phyloP scores from a whole-genome alignment of 1,140 invertebrate species.

The Portunus trituberculatus region DNA sequence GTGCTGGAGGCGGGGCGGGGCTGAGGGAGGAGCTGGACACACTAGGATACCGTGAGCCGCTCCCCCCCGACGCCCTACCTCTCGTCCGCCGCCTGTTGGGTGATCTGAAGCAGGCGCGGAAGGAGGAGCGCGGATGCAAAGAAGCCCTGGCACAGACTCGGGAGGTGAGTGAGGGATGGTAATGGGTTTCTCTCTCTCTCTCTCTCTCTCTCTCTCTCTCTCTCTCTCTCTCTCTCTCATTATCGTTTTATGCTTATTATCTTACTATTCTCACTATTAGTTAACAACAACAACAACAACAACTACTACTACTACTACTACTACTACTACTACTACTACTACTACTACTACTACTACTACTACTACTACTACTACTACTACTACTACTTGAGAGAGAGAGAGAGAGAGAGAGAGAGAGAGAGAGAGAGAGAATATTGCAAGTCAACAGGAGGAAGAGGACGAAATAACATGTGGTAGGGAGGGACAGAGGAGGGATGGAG shows the following conservation, averaged over 20 bases:
- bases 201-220: slow-evolving; percentile 32
- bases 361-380: slow-evolving; percentile 42
- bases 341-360: slow-evolving; percentile 41
- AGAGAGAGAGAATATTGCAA: slow-evolving; percentile 28
- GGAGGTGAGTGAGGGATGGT: slow-evolving; percentile 24
- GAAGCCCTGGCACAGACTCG: neutral
- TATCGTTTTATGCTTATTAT: neutral
- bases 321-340: slow-evolving; percentile 18
- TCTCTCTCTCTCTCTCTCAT: neutral
- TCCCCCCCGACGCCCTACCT: slow-evolving; percentile 55
- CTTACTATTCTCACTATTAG: neutral
- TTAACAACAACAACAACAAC: neutral
- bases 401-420: slow-evolving; percentile 56
- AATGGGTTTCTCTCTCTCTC: neutral
- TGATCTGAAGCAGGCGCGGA: neutral
- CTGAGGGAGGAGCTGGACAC: slow-evolving; percentile 49
- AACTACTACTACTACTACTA: neutral
- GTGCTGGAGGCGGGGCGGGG: neutral
- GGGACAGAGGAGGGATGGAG: slow-evolving; percentile 22
- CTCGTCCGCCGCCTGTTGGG: slow-evolving; percentile 51
- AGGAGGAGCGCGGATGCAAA: slow-evolving; percentile 29
- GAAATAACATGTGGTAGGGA: neutral
- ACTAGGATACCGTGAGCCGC: slow-evolving; percentile 63
- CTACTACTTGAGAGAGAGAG: slow-evolving; percentile 48
- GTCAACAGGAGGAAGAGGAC: neutral